phyloP scores from a whole-genome alignment of 2,888 invertebrate genomes.

The Stenodera caucasica region DNA sequence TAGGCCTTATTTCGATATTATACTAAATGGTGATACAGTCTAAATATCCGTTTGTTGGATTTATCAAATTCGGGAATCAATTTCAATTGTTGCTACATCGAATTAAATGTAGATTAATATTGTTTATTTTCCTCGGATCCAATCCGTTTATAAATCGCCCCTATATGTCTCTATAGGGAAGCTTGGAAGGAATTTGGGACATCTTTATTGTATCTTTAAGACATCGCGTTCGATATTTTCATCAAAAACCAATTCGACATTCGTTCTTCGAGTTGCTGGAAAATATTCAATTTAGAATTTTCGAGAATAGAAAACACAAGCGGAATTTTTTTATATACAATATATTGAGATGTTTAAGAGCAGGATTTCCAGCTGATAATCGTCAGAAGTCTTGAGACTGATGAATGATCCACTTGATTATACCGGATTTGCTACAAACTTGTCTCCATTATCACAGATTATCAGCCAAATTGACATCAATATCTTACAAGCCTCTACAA shows the following conservation, averaged over 20 bases:
- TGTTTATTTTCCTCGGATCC: too few species aligned
- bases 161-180: too few species aligned
- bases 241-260: not conserved
- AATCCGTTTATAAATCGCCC: not conserved
- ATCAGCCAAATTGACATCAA: not conserved
- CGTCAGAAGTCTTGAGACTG: not conserved
- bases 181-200: too few species aligned
- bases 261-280: not conserved
- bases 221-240: not conserved
- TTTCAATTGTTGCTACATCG: not conserved
- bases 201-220: not conserved
- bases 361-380: too few species aligned
- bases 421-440: not conserved
- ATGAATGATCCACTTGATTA: not conserved
- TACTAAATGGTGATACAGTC: too few species aligned
- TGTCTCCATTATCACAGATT: not conserved
- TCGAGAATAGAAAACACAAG: too few species aligned
- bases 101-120: not conserved
- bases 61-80: not conserved
- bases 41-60: too few species aligned
- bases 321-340: too few species aligned
- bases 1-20: not conserved
- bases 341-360: too few species aligned
- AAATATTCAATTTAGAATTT: too few species aligned
- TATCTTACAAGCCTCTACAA: not conserved